Evolutionary conservation across 2,888 invertebrate species (phyloP).

Genomic region (Dryocosmus kuriphilus): DNA sequence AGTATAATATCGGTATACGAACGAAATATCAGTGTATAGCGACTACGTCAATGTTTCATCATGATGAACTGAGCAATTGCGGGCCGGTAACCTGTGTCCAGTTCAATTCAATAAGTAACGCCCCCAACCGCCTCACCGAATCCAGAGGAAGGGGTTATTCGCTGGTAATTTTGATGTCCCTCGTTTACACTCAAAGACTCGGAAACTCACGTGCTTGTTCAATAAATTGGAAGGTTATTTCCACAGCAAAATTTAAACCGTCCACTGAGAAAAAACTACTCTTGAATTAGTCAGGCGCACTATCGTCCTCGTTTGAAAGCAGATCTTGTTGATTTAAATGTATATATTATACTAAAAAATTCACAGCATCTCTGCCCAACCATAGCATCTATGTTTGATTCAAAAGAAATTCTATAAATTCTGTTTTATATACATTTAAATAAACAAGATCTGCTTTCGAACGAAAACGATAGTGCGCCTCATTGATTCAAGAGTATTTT

Average conservation of each 20-base stretch:
- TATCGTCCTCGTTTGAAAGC: no score
- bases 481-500: no score
- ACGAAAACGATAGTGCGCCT: no score
- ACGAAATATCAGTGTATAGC: conserved; percentile 45
- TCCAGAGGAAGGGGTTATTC: conserved; percentile 43
- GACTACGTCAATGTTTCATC: conserved; percentile 62
- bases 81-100: conserved; percentile 56
- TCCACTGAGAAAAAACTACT: no score
- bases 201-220: not conserved
- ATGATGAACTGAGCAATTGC: conserved; percentile 62
- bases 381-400: no score
- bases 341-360: no score
- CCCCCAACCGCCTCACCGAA: conserved; percentile 50
- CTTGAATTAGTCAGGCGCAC: no score
- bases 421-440: no score
- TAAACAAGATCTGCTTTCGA: no score
- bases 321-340: no score
- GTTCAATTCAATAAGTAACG: conserved; percentile 64
- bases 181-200: conserved; percentile 48
- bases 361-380: no score
- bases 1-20: conserved; percentile 10
- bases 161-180: conserved; percentile 51
- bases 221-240: not conserved
- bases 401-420: no score
- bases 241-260: not conserved